Evolutionary conservation across 2,113 vertebrate genomes (phyloP).

Genomic region (Dicerorhinus sumatrensis): DNA sequence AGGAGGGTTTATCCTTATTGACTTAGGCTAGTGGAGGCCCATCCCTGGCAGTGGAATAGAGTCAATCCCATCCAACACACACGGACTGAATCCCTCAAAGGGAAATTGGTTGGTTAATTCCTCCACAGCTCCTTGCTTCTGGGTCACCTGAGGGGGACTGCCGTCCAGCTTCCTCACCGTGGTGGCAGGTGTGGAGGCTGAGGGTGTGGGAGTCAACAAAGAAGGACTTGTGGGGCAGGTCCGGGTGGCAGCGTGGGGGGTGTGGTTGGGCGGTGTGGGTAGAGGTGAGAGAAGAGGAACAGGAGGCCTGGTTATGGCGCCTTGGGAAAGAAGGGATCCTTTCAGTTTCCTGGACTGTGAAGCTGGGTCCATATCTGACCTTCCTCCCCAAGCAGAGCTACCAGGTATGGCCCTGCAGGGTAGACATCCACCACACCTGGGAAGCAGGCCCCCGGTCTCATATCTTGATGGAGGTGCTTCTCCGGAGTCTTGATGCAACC

Average conservation of each 20-base stretch:
- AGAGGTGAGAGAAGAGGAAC: neutral
- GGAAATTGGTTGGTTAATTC: neutral
- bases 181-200: neutral
- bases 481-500: neutral
- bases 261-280: accelerated
- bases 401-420: neutral
- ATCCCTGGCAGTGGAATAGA: neutral
- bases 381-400: neutral
- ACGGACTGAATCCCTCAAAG: neutral
- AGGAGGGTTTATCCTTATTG: neutral
- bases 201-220: neutral
- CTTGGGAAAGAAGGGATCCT: neutral
- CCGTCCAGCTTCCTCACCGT: neutral
- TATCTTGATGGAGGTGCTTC: neutral
- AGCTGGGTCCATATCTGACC: neutral
- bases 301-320: accelerated
- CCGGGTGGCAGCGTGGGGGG: neutral
- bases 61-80: neutral
- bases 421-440: neutral
- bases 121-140: neutral
- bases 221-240: neutral
- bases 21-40: neutral
- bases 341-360: neutral
- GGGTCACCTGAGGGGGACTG: neutral
- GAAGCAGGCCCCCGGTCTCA: neutral